phyloP scores from a whole-genome alignment of 2,888 invertebrate species.

The Drosophila siamana region DNA sequence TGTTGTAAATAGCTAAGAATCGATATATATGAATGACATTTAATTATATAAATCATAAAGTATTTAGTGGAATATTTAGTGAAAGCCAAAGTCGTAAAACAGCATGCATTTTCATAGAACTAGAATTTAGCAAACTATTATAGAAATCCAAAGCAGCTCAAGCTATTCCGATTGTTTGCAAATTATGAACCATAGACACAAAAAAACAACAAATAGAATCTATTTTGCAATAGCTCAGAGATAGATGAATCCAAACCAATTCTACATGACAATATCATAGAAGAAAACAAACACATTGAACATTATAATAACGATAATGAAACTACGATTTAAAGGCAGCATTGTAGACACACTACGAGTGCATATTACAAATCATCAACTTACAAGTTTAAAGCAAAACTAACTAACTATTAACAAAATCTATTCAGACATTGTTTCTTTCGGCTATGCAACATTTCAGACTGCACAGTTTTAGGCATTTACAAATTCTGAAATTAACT shows the following conservation, averaged over 20 bases:
- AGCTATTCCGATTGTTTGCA: slow-evolving; percentile 52
- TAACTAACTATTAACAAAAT: slow-evolving; percentile 14
- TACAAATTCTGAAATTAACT: slow-evolving; percentile 43
- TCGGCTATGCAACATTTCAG: slow-evolving; percentile 70
- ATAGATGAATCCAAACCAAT: slow-evolving; percentile 36
- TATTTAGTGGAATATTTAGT: slow-evolving; percentile 46
- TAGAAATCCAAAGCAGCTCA: slow-evolving; percentile 9
- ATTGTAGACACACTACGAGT: slow-evolving; percentile 28
- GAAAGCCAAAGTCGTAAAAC: slow-evolving; percentile 75
- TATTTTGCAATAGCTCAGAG: slow-evolving; percentile 68
- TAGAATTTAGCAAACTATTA: slow-evolving; percentile 26
- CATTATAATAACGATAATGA: slow-evolving; percentile 15
- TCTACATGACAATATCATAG: slow-evolving; percentile 75
- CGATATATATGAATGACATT: slow-evolving; percentile 39
- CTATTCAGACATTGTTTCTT: slow-evolving; percentile 44
- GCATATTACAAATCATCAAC: slow-evolving; percentile 16
- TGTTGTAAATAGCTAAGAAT: slow-evolving; percentile 73
- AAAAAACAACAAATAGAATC: slow-evolving; percentile 20
- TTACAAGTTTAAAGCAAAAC: slow-evolving; percentile 20
- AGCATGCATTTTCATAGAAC: slow-evolving; percentile 75
- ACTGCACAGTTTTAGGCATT: slow-evolving; percentile 65
- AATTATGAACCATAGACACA: slow-evolving; percentile 17
- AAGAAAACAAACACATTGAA: slow-evolving; percentile 50
- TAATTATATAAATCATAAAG: slow-evolving; percentile 46
- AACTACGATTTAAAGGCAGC: slow-evolving; percentile 24